Base-by-base conservation (phyloP, 2,888 invertebrate genomes). In the Ichneumoninae sp. region DNA sequence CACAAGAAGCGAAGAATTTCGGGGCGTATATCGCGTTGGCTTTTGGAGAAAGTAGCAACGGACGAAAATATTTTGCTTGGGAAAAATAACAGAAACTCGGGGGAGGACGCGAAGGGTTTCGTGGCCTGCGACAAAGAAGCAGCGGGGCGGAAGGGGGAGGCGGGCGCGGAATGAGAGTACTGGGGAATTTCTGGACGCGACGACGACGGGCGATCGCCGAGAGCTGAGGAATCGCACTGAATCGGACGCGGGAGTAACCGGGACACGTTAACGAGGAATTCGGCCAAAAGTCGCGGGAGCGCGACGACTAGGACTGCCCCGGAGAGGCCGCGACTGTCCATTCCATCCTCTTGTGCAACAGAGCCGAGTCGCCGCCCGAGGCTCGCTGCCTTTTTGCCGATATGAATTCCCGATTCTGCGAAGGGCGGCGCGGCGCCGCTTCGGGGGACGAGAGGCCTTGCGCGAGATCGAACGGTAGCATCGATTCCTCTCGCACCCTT, bases 331-430 rank as follows among this genome's bases (percentile, higher is more conserved):
- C 16, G 65, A 78, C 82, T 47, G 70, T 82, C 76, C 86, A 80
- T 84, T 84, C 84, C 85, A 74, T 84, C 69, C 83, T 80, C 84
- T 87, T 86, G 87, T 86, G 88, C 77, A 86, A 88, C 85, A 84
- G 80, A 80, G 68, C 66, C 47, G 36, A 22, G 40, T 69, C 40
- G 72, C 72, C 50, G 62, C 68, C n/a, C 50, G 16, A 4, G 19
- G 30, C 52, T 68, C 22, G 50, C 54, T 76, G 80, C 81, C 85
- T 90, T 90, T 90, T 89, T 89, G 87, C 86, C 87, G 76, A 88
- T 88, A 90, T 89, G 88, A 88, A 92, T 91, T 90, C 85, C 88
- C 87, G 86, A 90, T 91, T 90, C 91, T 87, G 85, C 90, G 91
- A 91, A 91, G 88, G 62, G 75, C 68, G 30, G 33, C 30, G 62